Conservation (phyloP, 2,888 invertebrate species). For the Tetramorium bicarinatum region DNA sequence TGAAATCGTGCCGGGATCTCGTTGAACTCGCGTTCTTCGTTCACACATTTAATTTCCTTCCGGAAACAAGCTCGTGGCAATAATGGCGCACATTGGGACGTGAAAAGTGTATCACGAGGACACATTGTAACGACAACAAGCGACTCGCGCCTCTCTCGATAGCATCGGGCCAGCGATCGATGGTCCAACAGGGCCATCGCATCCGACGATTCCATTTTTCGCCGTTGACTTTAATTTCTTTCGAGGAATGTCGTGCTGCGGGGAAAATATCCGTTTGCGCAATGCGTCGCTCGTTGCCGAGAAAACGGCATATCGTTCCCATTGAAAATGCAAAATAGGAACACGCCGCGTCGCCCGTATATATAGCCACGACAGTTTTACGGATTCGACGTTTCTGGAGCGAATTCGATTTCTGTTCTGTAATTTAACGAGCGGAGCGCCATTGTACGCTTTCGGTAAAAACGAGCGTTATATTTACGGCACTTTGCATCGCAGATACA, state of each 20-base stretch:
- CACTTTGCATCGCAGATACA: neutral
- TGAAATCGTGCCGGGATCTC: neutral
- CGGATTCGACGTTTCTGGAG: slow-evolving; percentile 32
- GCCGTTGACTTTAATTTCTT: slow-evolving; percentile 32
- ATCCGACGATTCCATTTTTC: neutral
- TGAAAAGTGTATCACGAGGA: slow-evolving; percentile 40
- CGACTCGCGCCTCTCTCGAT: neutral
- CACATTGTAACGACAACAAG: neutral
- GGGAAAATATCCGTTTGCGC: slow-evolving; percentile 31
- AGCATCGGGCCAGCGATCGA: slow-evolving; percentile 13
- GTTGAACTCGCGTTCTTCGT: slow-evolving; percentile 28
- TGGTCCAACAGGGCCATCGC: neutral
- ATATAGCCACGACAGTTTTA: slow-evolving; percentile 31
- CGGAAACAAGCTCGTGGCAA: slow-evolving; percentile 30
- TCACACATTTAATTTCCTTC: slow-evolving; percentile 46
- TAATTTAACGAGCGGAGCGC: slow-evolving; percentile 21
- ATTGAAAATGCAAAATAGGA: slow-evolving; percentile 47
- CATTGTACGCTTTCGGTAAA: neutral
- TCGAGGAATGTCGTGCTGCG: neutral
- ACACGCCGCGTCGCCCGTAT: slow-evolving; percentile 13
- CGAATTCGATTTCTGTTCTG: slow-evolving; percentile 38
- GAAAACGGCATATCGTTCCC: slow-evolving; percentile 2
- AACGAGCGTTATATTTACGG: neutral
- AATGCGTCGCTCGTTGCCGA: slow-evolving; percentile 27
- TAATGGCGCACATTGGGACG: neutral